Percentiles rank a stretch among this genome's conserved stretches.
phyloP scores from a whole-genome alignment of 2,888 invertebrate species.

The Dryomyza anilis region DNA sequence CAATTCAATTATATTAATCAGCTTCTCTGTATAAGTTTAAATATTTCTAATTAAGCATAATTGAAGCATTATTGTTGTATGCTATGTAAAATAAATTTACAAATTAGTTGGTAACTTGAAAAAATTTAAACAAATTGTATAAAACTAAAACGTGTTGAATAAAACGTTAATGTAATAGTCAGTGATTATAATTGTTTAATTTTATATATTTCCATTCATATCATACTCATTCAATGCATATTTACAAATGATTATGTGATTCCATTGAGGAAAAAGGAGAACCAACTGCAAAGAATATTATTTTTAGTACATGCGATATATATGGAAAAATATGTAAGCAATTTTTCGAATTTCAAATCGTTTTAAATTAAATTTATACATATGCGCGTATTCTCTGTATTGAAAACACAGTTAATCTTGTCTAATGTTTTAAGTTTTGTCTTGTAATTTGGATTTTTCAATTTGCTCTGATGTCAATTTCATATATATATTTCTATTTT shows the following conservation, averaged over 20 bases:
- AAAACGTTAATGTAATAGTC: neutral
- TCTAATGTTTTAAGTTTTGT: no score
- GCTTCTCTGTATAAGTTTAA: neutral
- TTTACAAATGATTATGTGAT: constrained; percentile 10
- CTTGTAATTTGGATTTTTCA: no score
- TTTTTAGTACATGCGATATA: constrained; percentile 1
- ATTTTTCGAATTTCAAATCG: neutral
- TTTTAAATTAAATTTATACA: constrained; percentile 6
- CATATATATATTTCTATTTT: no score
- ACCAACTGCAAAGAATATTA: neutral
- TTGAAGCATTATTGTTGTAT: no score
- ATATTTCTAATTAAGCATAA: constrained; percentile 8
- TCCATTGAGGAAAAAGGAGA: constrained; percentile 4
- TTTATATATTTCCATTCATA: neutral
- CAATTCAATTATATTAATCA: constrained; percentile 1
- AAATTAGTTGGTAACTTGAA: neutral
- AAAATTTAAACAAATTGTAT: neutral
- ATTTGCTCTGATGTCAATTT: no score
- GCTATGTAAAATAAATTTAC: constrained; percentile 7
- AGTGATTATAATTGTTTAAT: neutral
- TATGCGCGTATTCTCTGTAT: neutral
- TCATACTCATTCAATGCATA: constrained; percentile 10
- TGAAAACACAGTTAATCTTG: no score
- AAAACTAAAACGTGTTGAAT: neutral
- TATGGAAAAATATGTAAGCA: no score